A percentile compares a stretch with the other conserved stretches of the same genome.
Conservation (phyloP, 2,113 vertebrate species). For the Poecile atricapillus region DNA sequence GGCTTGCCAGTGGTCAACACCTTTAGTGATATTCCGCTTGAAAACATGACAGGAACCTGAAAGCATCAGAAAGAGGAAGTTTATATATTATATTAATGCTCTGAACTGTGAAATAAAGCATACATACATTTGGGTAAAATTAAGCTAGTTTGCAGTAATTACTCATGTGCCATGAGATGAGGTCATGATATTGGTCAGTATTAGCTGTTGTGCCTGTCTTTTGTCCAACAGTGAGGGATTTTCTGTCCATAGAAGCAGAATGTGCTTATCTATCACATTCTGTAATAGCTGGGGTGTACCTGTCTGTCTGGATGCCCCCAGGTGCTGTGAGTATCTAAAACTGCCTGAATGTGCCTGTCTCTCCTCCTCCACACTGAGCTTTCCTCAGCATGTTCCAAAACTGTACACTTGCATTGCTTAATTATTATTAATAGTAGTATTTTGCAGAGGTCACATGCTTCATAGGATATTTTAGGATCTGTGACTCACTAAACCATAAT, state of each 20-base stretch:
- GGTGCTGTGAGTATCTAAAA: not conserved
- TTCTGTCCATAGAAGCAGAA: not conserved
- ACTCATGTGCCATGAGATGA: not conserved
- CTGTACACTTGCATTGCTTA: not conserved
- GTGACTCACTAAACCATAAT: conserved; percentile 38
- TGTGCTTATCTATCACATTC: not conserved
- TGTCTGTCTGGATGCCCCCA: not conserved
- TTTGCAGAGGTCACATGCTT: not conserved
- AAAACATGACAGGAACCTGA: not conserved
- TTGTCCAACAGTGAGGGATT: not conserved
- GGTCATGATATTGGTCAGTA: not conserved
- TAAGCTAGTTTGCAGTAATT: not conserved
- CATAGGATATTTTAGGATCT: conserved; percentile 38
- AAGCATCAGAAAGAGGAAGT: not conserved
- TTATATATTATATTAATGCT: not conserved
- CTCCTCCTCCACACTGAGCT: conserved; percentile 7
- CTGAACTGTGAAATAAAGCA: not conserved
- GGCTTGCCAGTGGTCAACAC: not conserved
- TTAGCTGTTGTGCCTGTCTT: not conserved
- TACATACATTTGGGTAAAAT: not conserved
- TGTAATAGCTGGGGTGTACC: not conserved
- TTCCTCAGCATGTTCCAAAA: conserved; percentile 28
- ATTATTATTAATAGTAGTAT: not conserved
- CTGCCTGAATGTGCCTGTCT: not conserved
- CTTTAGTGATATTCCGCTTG: not conserved